A percentile compares a stretch with the other conserved stretches of the same genome.
Evolutionary conservation across 2,797 vertebrate genomes (phyloP).

Genomic region (Sphenodon punctatus): DNA sequence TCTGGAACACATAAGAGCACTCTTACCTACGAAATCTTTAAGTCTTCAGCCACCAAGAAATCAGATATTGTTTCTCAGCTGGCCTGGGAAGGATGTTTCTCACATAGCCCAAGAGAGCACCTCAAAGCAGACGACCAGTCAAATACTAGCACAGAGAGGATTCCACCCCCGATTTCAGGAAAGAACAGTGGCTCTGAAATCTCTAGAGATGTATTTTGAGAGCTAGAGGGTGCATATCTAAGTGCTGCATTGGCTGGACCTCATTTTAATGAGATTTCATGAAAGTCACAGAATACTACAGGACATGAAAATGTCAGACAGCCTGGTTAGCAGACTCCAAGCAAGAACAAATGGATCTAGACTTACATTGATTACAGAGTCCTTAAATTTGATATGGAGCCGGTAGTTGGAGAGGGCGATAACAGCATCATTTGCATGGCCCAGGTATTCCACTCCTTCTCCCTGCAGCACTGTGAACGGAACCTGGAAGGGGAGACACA

Average conservation of each 20-base stretch:
- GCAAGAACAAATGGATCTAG: not conserved
- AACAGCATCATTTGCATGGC: slow-evolving; percentile 91
- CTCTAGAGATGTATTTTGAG: no score
- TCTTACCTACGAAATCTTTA: no score
- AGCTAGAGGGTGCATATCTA: no score
- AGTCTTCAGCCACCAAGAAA: no score
- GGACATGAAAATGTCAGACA: not conserved
- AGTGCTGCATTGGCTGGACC: no score
- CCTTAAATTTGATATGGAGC: slow-evolving; percentile 98
- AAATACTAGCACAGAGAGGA: not conserved
- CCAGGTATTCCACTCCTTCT: slow-evolving; percentile 96
- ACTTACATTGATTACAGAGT: slow-evolving; percentile 97
- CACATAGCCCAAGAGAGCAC: no score
- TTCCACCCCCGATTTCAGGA: no score
- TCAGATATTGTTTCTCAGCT: no score
- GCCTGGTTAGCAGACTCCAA: not conserved
- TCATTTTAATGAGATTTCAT: no score
- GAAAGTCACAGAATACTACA: rapidly evolving
- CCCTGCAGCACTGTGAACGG: slow-evolving; percentile 96
- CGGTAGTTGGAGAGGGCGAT: slow-evolving; percentile 99
- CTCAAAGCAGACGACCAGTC: no score
- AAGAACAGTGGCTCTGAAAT: no score
- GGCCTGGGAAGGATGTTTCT: no score
- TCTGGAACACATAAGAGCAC: not conserved
- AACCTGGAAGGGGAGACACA: slow-evolving; percentile 78